These are phyloP conservation scores for Coenonympha glycerion DNA, from an alignment of 2,888 invertebrate genomes.

Conservation along the genomic window DNA sequence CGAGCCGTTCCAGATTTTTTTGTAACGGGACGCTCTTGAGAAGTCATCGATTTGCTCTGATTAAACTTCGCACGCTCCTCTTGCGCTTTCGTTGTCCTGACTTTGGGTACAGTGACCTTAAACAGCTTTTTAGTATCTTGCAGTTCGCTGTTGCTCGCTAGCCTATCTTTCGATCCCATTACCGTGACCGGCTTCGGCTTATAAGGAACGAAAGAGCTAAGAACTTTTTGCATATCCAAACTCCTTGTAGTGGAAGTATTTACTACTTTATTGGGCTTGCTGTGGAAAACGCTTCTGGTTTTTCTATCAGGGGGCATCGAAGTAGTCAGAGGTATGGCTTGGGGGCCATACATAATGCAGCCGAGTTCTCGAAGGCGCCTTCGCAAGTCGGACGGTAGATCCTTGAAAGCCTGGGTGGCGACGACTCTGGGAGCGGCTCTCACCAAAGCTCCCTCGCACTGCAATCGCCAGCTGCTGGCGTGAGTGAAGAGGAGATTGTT, in stretches of 20 bases:
- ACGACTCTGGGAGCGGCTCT: constrained; percentile 52
- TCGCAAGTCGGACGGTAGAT: constrained; percentile 49
- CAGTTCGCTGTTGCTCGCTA: constrained; percentile 35
- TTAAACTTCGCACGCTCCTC: constrained; percentile 62
- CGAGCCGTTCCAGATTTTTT: constrained; percentile 22
- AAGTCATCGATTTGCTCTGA: constrained; percentile 44
- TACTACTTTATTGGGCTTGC: constrained; percentile 29
- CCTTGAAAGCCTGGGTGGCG: constrained; percentile 49
- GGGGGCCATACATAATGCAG: constrained; percentile 49
- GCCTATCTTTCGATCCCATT: constrained; percentile 31
- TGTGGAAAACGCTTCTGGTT: constrained; percentile 29
- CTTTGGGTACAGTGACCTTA: constrained; percentile 39
- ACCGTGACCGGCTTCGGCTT: constrained; percentile 40
- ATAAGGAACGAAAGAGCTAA: constrained; percentile 57
- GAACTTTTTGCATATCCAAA: constrained; percentile 53
- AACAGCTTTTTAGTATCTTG: constrained; percentile 34
- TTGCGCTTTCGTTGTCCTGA: constrained; percentile 63
- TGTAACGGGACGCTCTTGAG: constrained; percentile 37
- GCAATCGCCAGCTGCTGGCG: constrained; percentile 46
- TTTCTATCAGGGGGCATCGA: constrained; percentile 35
- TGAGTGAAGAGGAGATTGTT: constrained; percentile 37
- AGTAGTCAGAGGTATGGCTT: constrained; percentile 31
- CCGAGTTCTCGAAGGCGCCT: constrained; percentile 55
- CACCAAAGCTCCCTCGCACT: constrained; percentile 54
- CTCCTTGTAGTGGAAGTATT: constrained; percentile 34